Conservation (phyloP, 1,140 invertebrate genomes). For the Heterodera carotae region DNA sequence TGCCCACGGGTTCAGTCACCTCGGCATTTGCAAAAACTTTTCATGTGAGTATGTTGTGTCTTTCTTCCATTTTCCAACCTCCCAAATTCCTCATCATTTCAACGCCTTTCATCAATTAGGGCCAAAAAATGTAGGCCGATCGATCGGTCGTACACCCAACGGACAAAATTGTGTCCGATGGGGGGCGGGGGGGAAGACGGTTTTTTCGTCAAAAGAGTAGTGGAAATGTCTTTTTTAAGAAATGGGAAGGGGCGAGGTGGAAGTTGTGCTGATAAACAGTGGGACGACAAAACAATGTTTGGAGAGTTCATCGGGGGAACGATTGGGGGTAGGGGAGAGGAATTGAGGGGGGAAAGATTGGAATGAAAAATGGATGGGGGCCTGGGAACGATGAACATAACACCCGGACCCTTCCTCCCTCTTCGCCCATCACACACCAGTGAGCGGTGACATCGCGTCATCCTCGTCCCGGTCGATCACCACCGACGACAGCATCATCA, state of each 20-base stretch:
- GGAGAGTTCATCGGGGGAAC: background rate
- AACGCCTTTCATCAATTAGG: background rate
- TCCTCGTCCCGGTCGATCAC: background rate
- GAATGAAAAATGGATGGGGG: background rate
- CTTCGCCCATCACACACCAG: too few species aligned
- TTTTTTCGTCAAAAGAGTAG: background rate
- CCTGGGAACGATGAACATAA: background rate
- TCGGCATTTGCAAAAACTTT: too few species aligned
- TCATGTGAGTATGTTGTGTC: too few species aligned
- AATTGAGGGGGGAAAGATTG: background rate
- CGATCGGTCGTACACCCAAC: background rate
- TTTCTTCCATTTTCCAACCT: background rate
- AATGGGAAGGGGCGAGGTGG: background rate
- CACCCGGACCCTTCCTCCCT: background rate
- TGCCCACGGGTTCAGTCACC: too few species aligned
- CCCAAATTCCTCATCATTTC: slow-evolving; percentile 20
- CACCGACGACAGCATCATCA: background rate
- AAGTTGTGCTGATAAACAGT: slow-evolving; percentile 1
- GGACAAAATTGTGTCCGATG: background rate
- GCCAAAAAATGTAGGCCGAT: slow-evolving; percentile 15
- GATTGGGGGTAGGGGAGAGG: background rate
- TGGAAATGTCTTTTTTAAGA: background rate
- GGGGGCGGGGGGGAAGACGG: background rate
- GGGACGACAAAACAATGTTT: background rate
- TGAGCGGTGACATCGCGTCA: slow-evolving; percentile 7